Evolutionary conservation across 2,113 vertebrate genomes (phyloP), one percentile per base, ranked within the genome.

Genomic region (Chionomys nivalis): DNA sequence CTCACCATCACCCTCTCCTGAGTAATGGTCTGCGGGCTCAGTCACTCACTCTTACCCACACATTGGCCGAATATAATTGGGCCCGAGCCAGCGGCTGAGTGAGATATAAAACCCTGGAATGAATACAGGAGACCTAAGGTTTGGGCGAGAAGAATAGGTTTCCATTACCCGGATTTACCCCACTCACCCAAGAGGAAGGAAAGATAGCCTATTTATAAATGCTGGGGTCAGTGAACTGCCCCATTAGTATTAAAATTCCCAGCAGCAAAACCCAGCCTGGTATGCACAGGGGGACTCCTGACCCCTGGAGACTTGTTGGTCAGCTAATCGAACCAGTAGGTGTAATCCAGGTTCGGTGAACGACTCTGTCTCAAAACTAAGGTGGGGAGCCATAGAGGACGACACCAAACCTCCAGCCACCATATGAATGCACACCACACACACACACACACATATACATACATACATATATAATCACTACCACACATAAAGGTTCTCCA

Each of bases 1-100:
- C 94, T 97, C 97, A 97, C 63, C 65, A 10, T 39, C 78, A 28
- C 9, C 39, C n/a, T 75, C 79, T 55, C 58, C 49, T 83, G 87
- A 93, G 78, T 83, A 89, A 52, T 76, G 58, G 83, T 63, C 93
- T 93, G 68, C 1, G 23, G 81, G 63, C 55, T 77, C 79, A 26
- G 13, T 63, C 55, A 21, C 77, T 94, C 94, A 87, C 17, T 21
- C 55, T n/a, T 88, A 73, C 55, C 24, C 12, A 93, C 77, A 76
- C 28, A 0, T n/a, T 11, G 31, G 70, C 36, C 44, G 31, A 70
- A 39, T 66, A 91, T 26, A 68, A 72, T 70, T 88, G 86, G 61
- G 21, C 65, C 83, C 82, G 23, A 33, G 70, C 72, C 89, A 87
- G 36, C 14, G 6, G 44, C 17, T 39, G 21, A n/a, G 14, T 66